phyloP scores from a whole-genome alignment of 2,113 vertebrate genomes.

The Psittacus erithacus region DNA sequence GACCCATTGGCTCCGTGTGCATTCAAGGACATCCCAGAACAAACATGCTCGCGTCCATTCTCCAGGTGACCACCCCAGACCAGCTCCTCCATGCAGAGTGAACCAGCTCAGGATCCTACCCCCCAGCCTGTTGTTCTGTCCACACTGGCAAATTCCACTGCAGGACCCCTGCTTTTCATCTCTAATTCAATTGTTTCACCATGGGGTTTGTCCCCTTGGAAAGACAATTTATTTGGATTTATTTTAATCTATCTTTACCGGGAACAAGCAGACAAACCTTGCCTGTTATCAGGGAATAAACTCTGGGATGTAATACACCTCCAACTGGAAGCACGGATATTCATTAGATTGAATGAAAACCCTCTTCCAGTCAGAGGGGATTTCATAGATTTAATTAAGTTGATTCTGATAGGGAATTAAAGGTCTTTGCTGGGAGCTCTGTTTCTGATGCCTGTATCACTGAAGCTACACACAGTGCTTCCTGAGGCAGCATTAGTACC shows the following conservation, averaged over 20 bases:
- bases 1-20: accelerated
- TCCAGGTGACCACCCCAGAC: neutral
- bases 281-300: neutral
- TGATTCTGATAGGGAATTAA: conserved; percentile 53
- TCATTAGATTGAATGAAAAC: neutral
- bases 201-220: neutral
- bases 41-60: accelerated
- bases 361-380: conserved; percentile 31
- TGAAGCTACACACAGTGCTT: neutral
- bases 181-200: neutral
- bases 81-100: neutral
- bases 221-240: neutral
- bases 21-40: accelerated
- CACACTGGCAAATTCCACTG: neutral
- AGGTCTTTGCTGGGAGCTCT: conserved; percentile 27
- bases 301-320: neutral
- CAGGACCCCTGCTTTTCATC: neutral
- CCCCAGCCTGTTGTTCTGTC: accelerated
- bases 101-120: neutral
- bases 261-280: neutral
- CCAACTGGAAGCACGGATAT: neutral
- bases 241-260: neutral
- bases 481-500: neutral
- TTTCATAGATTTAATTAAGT: conserved; percentile 66
- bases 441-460: neutral